These are phyloP conservation scores for Limnodromus scolopaceus DNA, from an alignment of 2,797 vertebrate genomes.

Conservation along the genomic window DNA sequence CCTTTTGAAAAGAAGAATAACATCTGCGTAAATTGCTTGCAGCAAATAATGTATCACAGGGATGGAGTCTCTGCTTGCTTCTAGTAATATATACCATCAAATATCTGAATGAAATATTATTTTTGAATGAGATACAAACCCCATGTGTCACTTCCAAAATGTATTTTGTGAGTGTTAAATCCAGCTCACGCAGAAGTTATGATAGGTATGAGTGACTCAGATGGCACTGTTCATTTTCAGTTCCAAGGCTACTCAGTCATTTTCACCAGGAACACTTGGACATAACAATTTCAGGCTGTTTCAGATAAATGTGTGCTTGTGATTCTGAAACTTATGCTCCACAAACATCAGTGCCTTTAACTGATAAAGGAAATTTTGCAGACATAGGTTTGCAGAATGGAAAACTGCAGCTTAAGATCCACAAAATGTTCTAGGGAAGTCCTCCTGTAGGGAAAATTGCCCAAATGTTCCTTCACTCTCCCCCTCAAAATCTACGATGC, in stretches of 20 bases:
- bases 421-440: background rate
- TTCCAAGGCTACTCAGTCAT: background rate
- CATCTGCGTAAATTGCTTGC: background rate
- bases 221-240: background rate
- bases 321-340: background rate
- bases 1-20: background rate
- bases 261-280: background rate
- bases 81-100: background rate
- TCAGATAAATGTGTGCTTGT: background rate
- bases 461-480: background rate
- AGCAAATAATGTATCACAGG: background rate
- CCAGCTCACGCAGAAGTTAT: background rate
- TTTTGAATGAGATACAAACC: conserved; percentile 2
- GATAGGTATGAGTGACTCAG: background rate
- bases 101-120: background rate
- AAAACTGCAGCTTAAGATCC: background rate
- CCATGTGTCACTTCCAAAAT: background rate
- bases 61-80: background rate
- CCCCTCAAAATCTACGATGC: background rate
- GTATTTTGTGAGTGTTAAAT: background rate
- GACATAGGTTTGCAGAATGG: background rate
- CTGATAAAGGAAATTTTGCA: background rate
- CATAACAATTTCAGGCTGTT: background rate
- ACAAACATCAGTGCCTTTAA: background rate
- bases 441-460: background rate